Evolutionary conservation across 2,888 invertebrate species (phyloP).

Genomic region (Mesorhabditis belari): DNA sequence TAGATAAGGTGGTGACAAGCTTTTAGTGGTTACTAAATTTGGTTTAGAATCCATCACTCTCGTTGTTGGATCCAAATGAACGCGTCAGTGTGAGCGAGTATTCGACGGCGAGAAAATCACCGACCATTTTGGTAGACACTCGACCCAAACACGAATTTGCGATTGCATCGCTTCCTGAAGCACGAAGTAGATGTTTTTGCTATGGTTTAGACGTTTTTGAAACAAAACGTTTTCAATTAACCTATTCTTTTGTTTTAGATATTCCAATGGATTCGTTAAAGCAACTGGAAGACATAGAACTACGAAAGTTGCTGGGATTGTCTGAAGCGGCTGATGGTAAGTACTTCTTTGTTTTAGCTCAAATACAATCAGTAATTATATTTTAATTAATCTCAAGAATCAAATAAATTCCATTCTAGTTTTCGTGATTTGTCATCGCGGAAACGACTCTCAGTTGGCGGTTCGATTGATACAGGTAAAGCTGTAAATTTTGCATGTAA

Average conservation of each 20-base stretch:
- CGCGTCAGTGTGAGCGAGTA: slow-evolving; percentile 32
- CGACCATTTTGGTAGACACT: slow-evolving; percentile 72
- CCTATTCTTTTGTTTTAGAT: slow-evolving; percentile 19
- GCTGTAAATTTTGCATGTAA: slow-evolving; percentile 23
- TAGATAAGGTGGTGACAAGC: slow-evolving; percentile 69
- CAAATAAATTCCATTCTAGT: slow-evolving; percentile 77
- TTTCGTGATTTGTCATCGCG: slow-evolving; percentile 79
- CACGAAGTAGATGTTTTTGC: slow-evolving; percentile 22
- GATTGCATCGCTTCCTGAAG: slow-evolving; percentile 71
- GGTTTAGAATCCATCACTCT: slow-evolving; percentile 22
- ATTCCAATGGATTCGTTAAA: slow-evolving; percentile 31
- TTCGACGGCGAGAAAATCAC: slow-evolving; percentile 12
- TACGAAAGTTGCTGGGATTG: slow-evolving; percentile 2
- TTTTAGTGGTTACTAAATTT: slow-evolving; percentile 5
- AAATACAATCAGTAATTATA: neutral
- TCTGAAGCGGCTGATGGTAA: neutral
- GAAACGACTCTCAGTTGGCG: slow-evolving; percentile 93
- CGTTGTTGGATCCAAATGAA: slow-evolving; percentile 19
- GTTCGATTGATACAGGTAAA: slow-evolving; percentile 64
- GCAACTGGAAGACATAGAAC: slow-evolving; percentile 8
- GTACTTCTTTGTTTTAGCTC: too few relatives aligned
- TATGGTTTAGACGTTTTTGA: neutral
- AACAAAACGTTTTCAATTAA: slow-evolving; percentile 1
- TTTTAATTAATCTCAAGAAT: slow-evolving; percentile 59
- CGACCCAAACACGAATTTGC: slow-evolving; percentile 73